Percentiles rank a stretch among this genome's conserved stretches.
phyloP scores from a whole-genome alignment of 2,797 vertebrate genomes.

The Anguilla megastoma region DNA sequence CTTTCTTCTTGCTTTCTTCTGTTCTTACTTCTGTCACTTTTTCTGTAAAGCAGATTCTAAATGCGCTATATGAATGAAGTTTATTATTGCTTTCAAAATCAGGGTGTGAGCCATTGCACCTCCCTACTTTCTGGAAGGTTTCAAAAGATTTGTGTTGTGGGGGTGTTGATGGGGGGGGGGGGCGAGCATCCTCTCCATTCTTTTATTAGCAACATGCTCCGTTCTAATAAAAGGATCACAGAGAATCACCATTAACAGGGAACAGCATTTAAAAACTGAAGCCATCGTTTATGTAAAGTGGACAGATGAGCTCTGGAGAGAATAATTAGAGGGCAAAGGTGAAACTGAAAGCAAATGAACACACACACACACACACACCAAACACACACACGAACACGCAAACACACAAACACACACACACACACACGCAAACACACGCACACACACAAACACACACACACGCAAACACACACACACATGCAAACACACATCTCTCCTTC shows the following conservation, averaged over 20 bases:
- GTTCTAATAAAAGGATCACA: background rate
- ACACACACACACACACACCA: too few species aligned
- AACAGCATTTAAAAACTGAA: background rate
- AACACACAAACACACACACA: background rate
- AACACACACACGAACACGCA: background rate
- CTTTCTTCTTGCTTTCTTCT: too few species aligned
- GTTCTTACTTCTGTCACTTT: too few species aligned
- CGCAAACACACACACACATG: background rate
- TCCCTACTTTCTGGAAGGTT: background rate
- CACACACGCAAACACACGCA: background rate
- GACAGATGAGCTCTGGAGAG: background rate
- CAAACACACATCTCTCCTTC: background rate
- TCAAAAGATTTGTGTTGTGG: background rate
- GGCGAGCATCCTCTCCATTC: background rate
- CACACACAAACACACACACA: background rate
- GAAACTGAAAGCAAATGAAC: background rate
- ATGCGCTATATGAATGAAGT: too few species aligned
- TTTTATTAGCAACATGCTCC: background rate
- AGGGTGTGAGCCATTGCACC: background rate
- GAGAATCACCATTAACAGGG: background rate
- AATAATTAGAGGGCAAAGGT: constrained; percentile 2
- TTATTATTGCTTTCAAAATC: background rate
- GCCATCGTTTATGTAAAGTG: background rate
- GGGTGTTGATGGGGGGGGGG: background rate
- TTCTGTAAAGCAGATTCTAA: too few species aligned